Conservation (phyloP, 1,140 invertebrate genomes). For the Drepana arcuata region DNA sequence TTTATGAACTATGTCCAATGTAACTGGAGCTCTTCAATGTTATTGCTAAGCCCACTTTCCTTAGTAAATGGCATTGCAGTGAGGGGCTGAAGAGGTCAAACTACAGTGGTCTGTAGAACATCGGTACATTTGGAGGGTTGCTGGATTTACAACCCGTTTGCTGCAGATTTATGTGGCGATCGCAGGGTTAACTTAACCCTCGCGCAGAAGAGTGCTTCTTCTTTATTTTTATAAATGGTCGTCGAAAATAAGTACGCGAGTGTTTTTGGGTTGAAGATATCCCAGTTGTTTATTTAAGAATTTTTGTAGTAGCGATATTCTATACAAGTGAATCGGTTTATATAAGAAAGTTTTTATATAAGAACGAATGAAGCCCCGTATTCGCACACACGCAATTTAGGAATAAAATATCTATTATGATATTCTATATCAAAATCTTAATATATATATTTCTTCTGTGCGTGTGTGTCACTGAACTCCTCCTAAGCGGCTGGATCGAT, state of each 20-base stretch:
- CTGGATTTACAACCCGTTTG: slow-evolving; percentile 62
- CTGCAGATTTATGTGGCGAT: slow-evolving; percentile 54
- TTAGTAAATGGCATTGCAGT: slow-evolving; percentile 3
- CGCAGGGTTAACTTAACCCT: slow-evolving; percentile 40
- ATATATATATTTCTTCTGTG: no score
- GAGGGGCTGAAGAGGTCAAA: slow-evolving; percentile 15
- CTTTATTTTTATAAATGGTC: slow-evolving; percentile 59
- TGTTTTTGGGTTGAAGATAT: slow-evolving; percentile 10
- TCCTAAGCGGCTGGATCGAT: no score
- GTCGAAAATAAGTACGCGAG: slow-evolving; percentile 39
- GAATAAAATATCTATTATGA: no score
- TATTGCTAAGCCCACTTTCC: slow-evolving; percentile 7
- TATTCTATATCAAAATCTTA: no score
- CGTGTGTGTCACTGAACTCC: no score
- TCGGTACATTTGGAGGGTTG: slow-evolving; percentile 32
- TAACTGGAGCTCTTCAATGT: slow-evolving; percentile 14
- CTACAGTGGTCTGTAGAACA: slow-evolving; percentile 29
- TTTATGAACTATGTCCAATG: slow-evolving; percentile 35
- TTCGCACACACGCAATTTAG: no score
- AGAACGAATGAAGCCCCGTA: no score
- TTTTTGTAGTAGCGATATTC: no score
- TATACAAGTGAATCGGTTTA: no score
- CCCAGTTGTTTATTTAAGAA: neutral
- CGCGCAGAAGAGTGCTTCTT: slow-evolving; percentile 59
- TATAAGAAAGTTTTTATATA: no score